Evolutionary conservation across 1,140 invertebrate genomes (phyloP).

Genomic region (Pemphigus obesinymphae): DNA sequence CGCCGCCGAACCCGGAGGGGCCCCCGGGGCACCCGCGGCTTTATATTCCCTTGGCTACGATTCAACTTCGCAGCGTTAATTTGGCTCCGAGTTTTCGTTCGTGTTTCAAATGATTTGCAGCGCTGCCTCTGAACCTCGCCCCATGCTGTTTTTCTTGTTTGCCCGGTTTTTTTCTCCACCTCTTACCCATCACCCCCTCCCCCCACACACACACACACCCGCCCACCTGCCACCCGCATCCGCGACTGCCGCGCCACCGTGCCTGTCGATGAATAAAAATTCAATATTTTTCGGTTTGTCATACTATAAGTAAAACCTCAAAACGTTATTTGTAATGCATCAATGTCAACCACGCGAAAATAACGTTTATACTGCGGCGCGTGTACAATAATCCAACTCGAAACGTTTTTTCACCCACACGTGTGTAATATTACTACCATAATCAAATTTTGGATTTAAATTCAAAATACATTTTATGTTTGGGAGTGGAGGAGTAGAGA

Average conservation of each 20-base stretch:
- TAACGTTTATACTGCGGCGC: no score
- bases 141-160: constrained; percentile 36
- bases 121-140: not conserved
- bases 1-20: not conserved
- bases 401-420: not conserved
- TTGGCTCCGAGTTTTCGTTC: constrained; percentile 41
- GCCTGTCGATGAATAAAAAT: constrained; percentile 28
- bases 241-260: no score
- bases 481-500: no score
- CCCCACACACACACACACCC: no score
- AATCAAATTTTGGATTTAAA: no score
- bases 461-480: no score
- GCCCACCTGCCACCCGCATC: no score
- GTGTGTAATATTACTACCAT: no score
- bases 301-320: not conserved
- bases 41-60: constrained; percentile 38
- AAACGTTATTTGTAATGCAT: not conserved
- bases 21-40: constrained; percentile 16
- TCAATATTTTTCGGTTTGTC: constrained; percentile 3
- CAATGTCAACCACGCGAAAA: not conserved
- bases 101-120: constrained; percentile 40
- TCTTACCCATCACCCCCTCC: not conserved
- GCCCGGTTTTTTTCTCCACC: not conserved
- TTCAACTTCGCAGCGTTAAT: constrained; percentile 39
- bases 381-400: not conserved